Base-by-base conservation (phyloP, 2,113 vertebrate genomes). In the Lepus americanus region DNA sequence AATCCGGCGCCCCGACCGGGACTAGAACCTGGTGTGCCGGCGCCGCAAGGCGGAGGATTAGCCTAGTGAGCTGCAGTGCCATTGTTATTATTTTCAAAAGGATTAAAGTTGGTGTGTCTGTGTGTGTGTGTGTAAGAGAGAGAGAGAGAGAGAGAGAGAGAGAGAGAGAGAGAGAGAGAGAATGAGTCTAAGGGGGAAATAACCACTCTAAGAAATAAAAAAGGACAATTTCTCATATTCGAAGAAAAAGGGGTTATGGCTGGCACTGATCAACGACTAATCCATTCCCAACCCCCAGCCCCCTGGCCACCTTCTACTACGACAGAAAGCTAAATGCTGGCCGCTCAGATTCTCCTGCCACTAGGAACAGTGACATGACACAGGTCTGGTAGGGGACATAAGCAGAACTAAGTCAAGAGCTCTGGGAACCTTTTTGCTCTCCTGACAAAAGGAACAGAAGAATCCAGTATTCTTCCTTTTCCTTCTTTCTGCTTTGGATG, bases 401-500 rank as follows among this genome's bases (percentile, higher is more conserved):
- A 76, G n/a, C 72, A 90, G 61, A 83, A 93, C 29, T 55, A 79
- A 61, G 29, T 25, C 29, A 33, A 77, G 49, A 51, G 2, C 16
- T 92, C 64, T 63, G 53, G 76, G 72, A 44, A 44, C 44, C 44
- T 44, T 84, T 49, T 19, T 93, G n/a, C 20, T 90, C 25, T 89
- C 64, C 36, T 78, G 20, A 29, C 4, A 72, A 78, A 76, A 70
- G 29, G 17, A 82, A 67, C 2, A 39, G 66, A 78, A 66, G 31
- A 31, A 76, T 33, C 13, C 53, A 90, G 27, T 4, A 59, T 70
- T 79, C 16, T 13, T 49, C 19, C 39, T 89, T 81, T 55, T 93
- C 33, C 23, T 92, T 77, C 79, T 82, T 80, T 36, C 33, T 78
- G 27, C 20, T 86, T 63, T 89, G 55, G 74, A 94, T 25, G 90